phyloP scores from a whole-genome alignment of 2,113 vertebrate genomes.

The Poecile atricapillus region DNA sequence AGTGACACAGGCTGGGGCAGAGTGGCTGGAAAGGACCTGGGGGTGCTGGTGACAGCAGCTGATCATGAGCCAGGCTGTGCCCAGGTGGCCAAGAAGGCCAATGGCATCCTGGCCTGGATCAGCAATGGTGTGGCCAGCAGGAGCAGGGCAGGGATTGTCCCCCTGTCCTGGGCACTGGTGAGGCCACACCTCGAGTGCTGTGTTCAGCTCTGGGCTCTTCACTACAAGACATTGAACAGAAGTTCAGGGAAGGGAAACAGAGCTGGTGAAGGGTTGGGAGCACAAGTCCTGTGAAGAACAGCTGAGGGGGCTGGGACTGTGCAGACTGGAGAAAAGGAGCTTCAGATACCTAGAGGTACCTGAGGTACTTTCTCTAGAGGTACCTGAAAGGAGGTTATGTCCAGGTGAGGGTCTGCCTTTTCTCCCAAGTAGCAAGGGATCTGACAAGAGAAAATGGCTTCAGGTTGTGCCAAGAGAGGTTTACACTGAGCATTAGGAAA shows the following conservation, averaged over 20 bases:
- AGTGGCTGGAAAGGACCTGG: background rate
- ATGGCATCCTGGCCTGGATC: background rate
- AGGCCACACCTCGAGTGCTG: fast-evolving
- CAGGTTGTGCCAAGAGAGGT: background rate
- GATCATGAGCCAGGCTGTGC: background rate
- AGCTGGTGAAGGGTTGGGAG: background rate
- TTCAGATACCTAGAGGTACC: background rate
- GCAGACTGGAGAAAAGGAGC: background rate
- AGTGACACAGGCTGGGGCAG: fast-evolving
- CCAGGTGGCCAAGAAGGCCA: background rate
- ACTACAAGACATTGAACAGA: fast-evolving
- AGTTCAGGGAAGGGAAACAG: fast-evolving
- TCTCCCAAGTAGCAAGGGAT: background rate
- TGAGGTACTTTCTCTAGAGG: background rate
- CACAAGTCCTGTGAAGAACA: fast-evolving
- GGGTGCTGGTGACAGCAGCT: fast-evolving
- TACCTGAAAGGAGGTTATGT: background rate
- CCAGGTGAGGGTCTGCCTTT: fast-evolving
- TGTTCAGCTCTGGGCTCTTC: fast-evolving
- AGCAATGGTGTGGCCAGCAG: background rate
- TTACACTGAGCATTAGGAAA: background rate
- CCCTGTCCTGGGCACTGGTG: fast-evolving
- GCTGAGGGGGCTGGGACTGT: background rate
- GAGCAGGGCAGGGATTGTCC: fast-evolving
- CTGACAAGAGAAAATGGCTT: background rate